Evolutionary conservation across 1,140 invertebrate genomes (phyloP).

Genomic region (Euura saliciscinereae): DNA sequence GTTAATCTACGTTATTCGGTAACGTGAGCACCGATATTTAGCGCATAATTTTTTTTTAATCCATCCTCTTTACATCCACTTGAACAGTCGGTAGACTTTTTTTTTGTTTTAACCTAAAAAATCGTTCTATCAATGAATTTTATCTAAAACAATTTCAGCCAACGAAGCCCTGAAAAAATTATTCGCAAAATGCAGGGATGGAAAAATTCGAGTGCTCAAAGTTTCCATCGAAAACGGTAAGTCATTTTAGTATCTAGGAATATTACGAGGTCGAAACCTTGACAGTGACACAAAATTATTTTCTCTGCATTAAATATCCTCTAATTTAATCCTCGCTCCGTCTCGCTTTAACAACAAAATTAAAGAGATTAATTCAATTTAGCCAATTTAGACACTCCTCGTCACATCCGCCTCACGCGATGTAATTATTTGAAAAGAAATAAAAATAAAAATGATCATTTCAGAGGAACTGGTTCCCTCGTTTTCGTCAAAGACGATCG

Average conservation of each 20-base stretch:
- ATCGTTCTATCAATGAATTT: conserved; percentile 13
- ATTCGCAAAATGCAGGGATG: conserved; percentile 82
- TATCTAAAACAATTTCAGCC: conserved; percentile 64
- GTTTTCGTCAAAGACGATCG: conserved; percentile 69
- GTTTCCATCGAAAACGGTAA: conserved; percentile 87
- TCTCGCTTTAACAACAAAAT: too few relatives aligned
- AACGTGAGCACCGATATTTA: not conserved
- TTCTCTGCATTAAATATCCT: too few relatives aligned
- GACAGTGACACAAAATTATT: too few relatives aligned
- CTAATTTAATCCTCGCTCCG: too few relatives aligned
- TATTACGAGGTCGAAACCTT: too few relatives aligned
- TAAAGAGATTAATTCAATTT: too few relatives aligned
- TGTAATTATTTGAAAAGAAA: too few relatives aligned
- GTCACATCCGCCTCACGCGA: too few relatives aligned
- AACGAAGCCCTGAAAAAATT: conserved; percentile 82
- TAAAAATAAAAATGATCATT: conserved; percentile 34
- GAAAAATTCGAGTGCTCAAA: conserved; percentile 81
- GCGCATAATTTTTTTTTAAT: too few relatives aligned
- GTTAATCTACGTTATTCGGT: not conserved
- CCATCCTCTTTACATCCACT: not conserved
- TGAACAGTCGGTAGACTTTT: not conserved
- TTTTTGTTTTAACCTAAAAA: conserved; percentile 29
- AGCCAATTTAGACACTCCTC: too few relatives aligned
- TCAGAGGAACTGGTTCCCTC: conserved; percentile 80
- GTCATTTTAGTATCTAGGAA: conserved; percentile 16